Evolutionary conservation across 2,797 vertebrate genomes (phyloP), one percentile per base, ranked within the genome.

Genomic region (Hydrocynus forskahlii): DNA sequence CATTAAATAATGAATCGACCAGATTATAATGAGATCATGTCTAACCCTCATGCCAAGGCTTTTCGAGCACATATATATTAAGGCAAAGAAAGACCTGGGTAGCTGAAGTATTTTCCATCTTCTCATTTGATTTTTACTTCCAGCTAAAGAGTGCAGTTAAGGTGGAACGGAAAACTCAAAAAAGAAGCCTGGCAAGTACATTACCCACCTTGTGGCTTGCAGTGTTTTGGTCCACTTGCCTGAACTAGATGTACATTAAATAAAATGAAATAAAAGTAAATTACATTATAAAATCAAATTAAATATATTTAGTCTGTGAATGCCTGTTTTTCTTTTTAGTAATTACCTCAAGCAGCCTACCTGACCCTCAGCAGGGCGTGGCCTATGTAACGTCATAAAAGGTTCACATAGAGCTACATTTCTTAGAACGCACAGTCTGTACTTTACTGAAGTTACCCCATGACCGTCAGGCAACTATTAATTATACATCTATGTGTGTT

Each of bases 311-410:
- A 40, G 4, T 43, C 7, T 43, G 64, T 67, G 19, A 68, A 45
- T 1, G 23, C 2, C 55, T 29, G 4, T 62, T 0, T 62, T 0
- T 29, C 3, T 16, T 2, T 62, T 2, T 16, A 25, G n/a, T 35
- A 5, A 10, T 29, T 14, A 29, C 3, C 60, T 62, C 7, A 25
- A 2, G 12, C 14, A 19, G 17, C 16, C 0, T 23, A 71, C 69
- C 69, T 71, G 69, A 48, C 68, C 9, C 17, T 19, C 48, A 35
- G 25, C 1, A 7, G 69, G 69, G 69, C 69, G 69, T 71, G 50
- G 52, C 69, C 69, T 71, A 10, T 19, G 14, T 19, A 14, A 71
- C 69, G 69, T 29, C 48, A 12, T 35, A 16, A 3, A 17, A 17
- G 14, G 19, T 71, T 52, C 69, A 71, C 16, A 1, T 54, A 54